Evolutionary conservation across 1,140 invertebrate genomes (phyloP), one percentile per base, ranked within the genome.

Genomic region (Trichoplusia ni): DNA sequence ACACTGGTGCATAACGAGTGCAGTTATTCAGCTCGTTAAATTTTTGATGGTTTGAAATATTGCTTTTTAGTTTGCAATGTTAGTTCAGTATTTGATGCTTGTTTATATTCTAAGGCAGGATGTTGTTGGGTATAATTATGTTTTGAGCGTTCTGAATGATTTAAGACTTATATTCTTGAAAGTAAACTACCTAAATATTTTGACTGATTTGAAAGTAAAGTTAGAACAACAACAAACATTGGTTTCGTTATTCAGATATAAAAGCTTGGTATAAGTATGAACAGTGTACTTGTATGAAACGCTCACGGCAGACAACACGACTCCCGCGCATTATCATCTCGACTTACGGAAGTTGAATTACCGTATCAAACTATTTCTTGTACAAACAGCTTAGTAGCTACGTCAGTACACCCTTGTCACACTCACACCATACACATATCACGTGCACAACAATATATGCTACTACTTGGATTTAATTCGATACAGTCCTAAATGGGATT

Each of bases 1-100:
- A 78, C 79, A 86, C 75, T 81, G 69, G 63, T 77, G 75, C 77
- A 82, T 84, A 83, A 81, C 81, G 66, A 79, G 78, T 82, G 69
- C 62, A 68, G 63, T 64, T 69, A 63, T 71, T 73, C 64, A 61
- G 47, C 40, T 59, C 23, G 61, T 68, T 69, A 61, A 19, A 66
- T 47, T 68, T 66, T 65, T 65, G 58, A 73, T 64, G 31, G 56
- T 61, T 67, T 60, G 33, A 63, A 63, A 60, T 61, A 64, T 44
- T 54, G 21, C 31, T 19, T 40, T 29, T 51, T 19, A 49, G 14
- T 29, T 63, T 42, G 33, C 14, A 40, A 33, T 38, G 44, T 29
- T 13, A 33, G 18, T 33, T 27, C 7, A 27, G 40, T 6, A 42
- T 42, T 42, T 42, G 18, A 19, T 46, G 13, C 21, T 25, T 19